Percentiles rank a stretch among this genome's conserved stretches.
Evolutionary conservation across 2,797 vertebrate genomes (phyloP).

Genomic region (Myiothlypis coronata): DNA sequence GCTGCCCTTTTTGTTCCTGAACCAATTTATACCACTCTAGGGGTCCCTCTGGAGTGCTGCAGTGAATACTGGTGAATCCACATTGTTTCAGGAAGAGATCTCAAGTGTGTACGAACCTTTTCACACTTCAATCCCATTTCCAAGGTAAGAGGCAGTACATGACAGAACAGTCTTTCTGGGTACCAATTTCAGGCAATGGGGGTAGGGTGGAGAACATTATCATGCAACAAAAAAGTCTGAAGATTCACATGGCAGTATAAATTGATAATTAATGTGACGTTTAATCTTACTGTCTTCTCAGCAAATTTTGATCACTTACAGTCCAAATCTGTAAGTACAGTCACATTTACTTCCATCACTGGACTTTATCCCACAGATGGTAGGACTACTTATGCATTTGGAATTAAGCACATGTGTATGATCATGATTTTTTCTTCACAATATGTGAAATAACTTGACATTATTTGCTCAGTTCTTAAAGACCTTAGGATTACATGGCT

Average conservation of each 20-base stretch:
- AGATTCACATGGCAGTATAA: background rate
- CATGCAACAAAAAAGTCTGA: background rate
- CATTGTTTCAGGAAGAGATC: background rate
- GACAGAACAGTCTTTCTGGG: background rate
- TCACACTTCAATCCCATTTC: background rate
- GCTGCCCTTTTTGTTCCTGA: background rate
- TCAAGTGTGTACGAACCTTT: background rate
- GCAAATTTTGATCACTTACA: background rate
- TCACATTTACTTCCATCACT: background rate
- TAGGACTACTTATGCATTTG: background rate
- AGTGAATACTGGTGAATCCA: background rate
- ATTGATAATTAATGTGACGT: background rate
- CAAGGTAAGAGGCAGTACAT: background rate
- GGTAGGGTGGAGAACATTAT: accelerated
- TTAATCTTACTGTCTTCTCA: background rate
- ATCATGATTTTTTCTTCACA: background rate
- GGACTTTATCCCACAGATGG: background rate
- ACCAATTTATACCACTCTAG: background rate
- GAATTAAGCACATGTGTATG: background rate
- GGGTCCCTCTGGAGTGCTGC: background rate
- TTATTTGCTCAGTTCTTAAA: background rate
- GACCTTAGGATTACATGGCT: background rate
- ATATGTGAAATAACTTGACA: background rate
- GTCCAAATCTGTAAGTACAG: background rate
- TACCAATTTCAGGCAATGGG: background rate